These are phyloP conservation scores for Mizuhopecten yessoensis DNA, from an alignment of 1,140 invertebrate genomes.

Conservation along the genomic window DNA sequence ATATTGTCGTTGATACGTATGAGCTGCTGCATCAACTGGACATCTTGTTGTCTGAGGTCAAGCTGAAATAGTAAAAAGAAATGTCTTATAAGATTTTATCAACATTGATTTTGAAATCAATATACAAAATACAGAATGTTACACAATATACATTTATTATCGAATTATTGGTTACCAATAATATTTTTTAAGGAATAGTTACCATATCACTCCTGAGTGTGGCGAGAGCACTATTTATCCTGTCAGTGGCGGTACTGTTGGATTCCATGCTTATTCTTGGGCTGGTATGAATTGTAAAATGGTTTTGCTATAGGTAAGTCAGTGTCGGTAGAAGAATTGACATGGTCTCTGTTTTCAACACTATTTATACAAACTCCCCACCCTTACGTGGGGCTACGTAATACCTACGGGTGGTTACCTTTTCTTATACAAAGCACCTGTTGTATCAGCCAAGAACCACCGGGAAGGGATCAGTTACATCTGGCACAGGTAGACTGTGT, in stretches of 20 bases:
- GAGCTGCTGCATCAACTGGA: slow-evolving; percentile 66
- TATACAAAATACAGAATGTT: no score
- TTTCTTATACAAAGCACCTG: background rate
- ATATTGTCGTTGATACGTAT: slow-evolving; percentile 63
- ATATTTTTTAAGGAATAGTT: background rate
- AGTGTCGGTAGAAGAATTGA: background rate
- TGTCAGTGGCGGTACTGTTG: slow-evolving; percentile 43
- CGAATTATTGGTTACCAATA: background rate
- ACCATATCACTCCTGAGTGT: slow-evolving; percentile 46
- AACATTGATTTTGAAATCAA: no score
- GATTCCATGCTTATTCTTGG: background rate
- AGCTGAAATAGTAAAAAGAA: slow-evolving; percentile 48
- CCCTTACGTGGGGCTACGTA: background rate
- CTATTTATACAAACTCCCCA: background rate
- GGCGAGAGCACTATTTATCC: slow-evolving; percentile 46
- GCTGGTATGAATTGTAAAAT: background rate
- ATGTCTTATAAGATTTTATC: background rate
- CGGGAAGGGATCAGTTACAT: background rate
- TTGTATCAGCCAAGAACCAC: background rate
- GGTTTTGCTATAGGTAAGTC: background rate
- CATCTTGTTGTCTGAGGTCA: slow-evolving; percentile 63
- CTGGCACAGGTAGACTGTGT: no score
- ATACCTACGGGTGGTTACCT: background rate
- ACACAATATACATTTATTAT: no score
- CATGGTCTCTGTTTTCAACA: background rate